Evolutionary conservation across 2,797 vertebrate species (phyloP), one percentile per base, ranked within the genome.

Genomic region (Pempheris klunzingeri): DNA sequence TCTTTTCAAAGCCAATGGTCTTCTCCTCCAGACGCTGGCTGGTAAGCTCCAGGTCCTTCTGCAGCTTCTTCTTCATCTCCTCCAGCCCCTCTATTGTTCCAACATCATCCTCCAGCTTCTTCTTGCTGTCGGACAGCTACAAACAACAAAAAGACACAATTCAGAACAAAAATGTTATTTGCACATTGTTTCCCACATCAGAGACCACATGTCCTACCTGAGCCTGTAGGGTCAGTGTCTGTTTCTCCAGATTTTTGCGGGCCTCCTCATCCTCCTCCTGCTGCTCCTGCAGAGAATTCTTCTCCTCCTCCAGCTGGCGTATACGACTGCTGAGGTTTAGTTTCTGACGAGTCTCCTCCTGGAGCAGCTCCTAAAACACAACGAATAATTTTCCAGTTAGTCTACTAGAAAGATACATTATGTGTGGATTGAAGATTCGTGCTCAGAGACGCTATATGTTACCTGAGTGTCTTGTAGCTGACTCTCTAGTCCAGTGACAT

Each of bases 251-350:
- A 87, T 96, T 97, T 87, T 96, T 98, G 54, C 97, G 95, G 0
- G 96, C 96, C 86, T 97, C 98, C 76, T 99, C 98, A 2, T 99
- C 98, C 79, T 99, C 98, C 85, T 99, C 98, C 92, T 99, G 98
- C 92, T 98, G 97, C 90, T 99, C 98, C 68, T 97, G 97, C 49
- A 99, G 93, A 68, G 95, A 90, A 83, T 91, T 97, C 92, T 97
- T 99, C 87, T 99, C 98, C 74, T 99, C 98, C 57, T 99, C 98
- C 84, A 99, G 95, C 93, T 99, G 98, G 30, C 98, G 96, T 24
- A 98, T 96, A 11, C 97, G 95, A 72, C 96, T 95, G 95, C 98
- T 98, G 68, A 99, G 94, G 93, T 98, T 97, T 30, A 99, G 94
- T 66, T 99, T 99, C 90, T 99, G 98, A 20, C 98, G 96, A 0